A percentile compares a stretch with the other conserved stretches of the same genome.
Evolutionary conservation across 2,797 vertebrate species (phyloP).

Genomic region (Leptoclinus maculatus): DNA sequence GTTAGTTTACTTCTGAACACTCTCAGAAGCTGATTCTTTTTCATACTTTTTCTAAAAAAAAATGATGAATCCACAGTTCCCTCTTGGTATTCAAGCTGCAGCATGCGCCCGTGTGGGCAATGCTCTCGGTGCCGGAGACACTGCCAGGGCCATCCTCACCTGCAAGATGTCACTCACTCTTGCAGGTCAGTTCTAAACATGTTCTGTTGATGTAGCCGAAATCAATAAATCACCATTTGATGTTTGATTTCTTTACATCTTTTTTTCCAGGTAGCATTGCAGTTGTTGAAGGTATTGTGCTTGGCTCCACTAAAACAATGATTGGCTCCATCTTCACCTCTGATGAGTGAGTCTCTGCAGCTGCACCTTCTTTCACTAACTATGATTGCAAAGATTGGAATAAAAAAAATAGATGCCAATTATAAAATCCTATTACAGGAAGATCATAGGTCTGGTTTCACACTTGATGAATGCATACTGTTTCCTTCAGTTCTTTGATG

Average conservation of each 20-base stretch:
- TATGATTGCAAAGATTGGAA: not conserved
- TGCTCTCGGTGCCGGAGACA: constrained; percentile 90
- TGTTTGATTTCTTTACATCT: constrained; percentile 1
- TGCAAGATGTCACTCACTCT: constrained; percentile 84
- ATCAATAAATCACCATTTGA: not conserved
- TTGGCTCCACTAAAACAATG: constrained; percentile 76
- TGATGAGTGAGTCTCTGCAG: constrained; percentile 84
- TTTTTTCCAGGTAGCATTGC: constrained; percentile 67
- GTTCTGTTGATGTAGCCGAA: not conserved
- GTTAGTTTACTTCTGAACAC: not conserved
- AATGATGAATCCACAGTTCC: constrained; percentile 81
- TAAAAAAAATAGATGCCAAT: not conserved
- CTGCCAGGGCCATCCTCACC: constrained; percentile 85
- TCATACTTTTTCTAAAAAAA: not conserved
- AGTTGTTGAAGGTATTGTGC: constrained; percentile 74
- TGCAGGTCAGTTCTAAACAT: constrained; percentile 78
- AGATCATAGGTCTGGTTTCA: constrained; percentile 85
- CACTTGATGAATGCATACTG: constrained; percentile 84
- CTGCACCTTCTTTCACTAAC: not conserved
- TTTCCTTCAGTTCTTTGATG: constrained; percentile 89
- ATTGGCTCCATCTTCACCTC: constrained; percentile 88
- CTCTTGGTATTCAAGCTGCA: constrained; percentile 89
- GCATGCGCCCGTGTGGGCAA: constrained; percentile 91
- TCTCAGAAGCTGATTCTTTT: not conserved
- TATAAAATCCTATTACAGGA: constrained; percentile 70